A percentile compares a stretch with the other conserved stretches of the same genome.
phyloP scores from a whole-genome alignment of 2,888 invertebrate species.

The Caenorhabditis auriculariae region DNA sequence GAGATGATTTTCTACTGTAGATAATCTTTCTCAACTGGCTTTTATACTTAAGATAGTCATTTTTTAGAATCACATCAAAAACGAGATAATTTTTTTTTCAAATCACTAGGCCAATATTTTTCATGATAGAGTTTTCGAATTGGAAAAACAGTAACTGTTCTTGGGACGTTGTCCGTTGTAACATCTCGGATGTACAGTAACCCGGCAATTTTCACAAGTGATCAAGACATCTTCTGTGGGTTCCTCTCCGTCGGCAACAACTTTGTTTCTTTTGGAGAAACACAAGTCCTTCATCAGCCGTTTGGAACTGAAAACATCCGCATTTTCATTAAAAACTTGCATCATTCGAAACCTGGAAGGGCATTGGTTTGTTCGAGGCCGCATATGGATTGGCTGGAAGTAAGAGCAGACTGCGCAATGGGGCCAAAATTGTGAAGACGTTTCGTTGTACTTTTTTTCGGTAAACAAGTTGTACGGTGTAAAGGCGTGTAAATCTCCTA shows the following conservation, averaged over 20 bases:
- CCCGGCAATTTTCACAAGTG: conserved; percentile 69
- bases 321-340: background rate
- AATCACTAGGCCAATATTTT: too few relatives aligned
- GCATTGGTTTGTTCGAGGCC: background rate
- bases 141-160: background rate
- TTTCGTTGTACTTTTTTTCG: conserved; percentile 26
- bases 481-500: too few relatives aligned
- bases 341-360: background rate
- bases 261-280: conserved; percentile 62
- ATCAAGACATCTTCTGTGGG: conserved; percentile 63
- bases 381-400: conserved; percentile 62
- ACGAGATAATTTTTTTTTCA: too few relatives aligned
- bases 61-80: too few relatives aligned
- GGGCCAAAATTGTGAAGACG: conserved; percentile 54
- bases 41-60: too few relatives aligned
- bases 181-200: conserved; percentile 70
- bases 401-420: conserved; percentile 71
- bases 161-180: conserved; percentile 25
- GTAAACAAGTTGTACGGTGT: conserved; percentile 64
- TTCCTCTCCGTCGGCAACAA: background rate
- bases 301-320: conserved; percentile 30
- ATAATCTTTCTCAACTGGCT: too few relatives aligned
- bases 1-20: too few relatives aligned
- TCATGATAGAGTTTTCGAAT: background rate
- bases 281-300: conserved; percentile 63